Percentiles rank a stretch among this genome's conserved stretches.
phyloP scores from a whole-genome alignment of 2,888 invertebrate species.

The Cosmopolites sordidus region DNA sequence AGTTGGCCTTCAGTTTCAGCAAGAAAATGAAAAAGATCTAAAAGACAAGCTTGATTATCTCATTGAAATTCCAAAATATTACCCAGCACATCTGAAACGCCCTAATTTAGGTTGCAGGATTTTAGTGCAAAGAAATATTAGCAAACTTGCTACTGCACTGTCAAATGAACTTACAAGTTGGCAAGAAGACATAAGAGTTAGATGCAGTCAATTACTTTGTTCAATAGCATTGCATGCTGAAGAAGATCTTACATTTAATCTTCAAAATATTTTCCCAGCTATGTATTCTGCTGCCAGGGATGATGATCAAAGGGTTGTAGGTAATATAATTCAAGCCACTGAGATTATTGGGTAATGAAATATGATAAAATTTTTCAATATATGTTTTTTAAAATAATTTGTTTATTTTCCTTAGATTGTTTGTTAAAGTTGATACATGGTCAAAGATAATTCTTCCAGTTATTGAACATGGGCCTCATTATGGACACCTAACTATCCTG shows the following conservation, averaged over 20 bases:
- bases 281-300: constrained; percentile 57
- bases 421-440: constrained; percentile 66
- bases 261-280: constrained; percentile 55
- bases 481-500: constrained; percentile 57
- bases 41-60: constrained; percentile 79
- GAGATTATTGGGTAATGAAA: constrained; percentile 60
- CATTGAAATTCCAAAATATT: constrained; percentile 62
- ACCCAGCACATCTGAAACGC: constrained; percentile 67
- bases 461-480: constrained; percentile 53
- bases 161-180: constrained; percentile 69
- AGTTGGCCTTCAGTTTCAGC: constrained; percentile 72
- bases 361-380: too few species aligned
- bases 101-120: constrained; percentile 76
- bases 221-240: constrained; percentile 70
- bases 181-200: constrained; percentile 64
- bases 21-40: constrained; percentile 83
- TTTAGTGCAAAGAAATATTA: constrained; percentile 52
- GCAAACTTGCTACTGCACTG: constrained; percentile 70
- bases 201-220: constrained; percentile 71
- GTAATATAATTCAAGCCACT: constrained; percentile 62
- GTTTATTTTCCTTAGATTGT: constrained; percentile 47
- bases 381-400: too few species aligned
- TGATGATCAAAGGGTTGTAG: constrained; percentile 60
- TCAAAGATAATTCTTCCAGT: constrained; percentile 63
- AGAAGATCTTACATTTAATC: constrained; percentile 65